Evolutionary conservation across 2,888 invertebrate species (phyloP).

Genomic region (Amorpha juglandis): DNA sequence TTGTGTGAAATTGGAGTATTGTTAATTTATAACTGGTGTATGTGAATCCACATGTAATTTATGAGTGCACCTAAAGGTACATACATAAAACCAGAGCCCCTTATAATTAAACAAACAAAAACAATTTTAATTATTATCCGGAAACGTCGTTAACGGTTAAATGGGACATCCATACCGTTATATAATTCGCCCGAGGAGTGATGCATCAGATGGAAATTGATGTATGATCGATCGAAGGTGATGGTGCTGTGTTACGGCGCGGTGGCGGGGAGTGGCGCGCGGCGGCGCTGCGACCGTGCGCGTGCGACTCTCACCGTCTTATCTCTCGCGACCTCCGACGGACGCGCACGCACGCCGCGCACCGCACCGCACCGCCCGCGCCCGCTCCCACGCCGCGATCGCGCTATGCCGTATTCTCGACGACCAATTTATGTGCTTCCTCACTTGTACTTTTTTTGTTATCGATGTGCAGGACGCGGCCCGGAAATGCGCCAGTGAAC

Average conservation of each 20-base stretch:
- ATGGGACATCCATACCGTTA: conserved; percentile 76
- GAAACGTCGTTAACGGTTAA: conserved; percentile 41
- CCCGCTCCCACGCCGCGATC: conserved; percentile 57
- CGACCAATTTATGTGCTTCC: conserved; percentile 66
- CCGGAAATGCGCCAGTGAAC: conserved; percentile 70
- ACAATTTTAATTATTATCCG: conserved; percentile 14
- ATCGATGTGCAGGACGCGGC: conserved; percentile 65
- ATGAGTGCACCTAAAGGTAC: not conserved
- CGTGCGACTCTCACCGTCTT: conserved; percentile 82
- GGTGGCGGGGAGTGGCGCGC: conserved; percentile 61
- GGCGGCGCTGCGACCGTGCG: conserved; percentile 63
- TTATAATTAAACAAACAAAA: not conserved
- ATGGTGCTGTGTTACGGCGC: conserved; percentile 56
- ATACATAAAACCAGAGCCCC: not conserved
- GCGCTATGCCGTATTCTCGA: conserved; percentile 74
- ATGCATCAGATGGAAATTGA: conserved; percentile 77
- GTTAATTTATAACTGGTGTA: conserved; percentile 23
- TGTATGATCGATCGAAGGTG: conserved; percentile 72
- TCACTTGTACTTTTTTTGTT: conserved; percentile 64
- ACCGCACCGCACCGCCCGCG: conserved; percentile 61
- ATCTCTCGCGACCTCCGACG: conserved; percentile 84
- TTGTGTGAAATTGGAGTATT: conserved; percentile 31
- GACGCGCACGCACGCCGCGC: conserved; percentile 78
- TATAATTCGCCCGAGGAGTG: conserved; percentile 71
- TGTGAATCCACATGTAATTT: not conserved